These are phyloP conservation scores for Notarius lentiginosus DNA, from an alignment of 2,113 vertebrate genomes.

Conservation along the genomic window DNA sequence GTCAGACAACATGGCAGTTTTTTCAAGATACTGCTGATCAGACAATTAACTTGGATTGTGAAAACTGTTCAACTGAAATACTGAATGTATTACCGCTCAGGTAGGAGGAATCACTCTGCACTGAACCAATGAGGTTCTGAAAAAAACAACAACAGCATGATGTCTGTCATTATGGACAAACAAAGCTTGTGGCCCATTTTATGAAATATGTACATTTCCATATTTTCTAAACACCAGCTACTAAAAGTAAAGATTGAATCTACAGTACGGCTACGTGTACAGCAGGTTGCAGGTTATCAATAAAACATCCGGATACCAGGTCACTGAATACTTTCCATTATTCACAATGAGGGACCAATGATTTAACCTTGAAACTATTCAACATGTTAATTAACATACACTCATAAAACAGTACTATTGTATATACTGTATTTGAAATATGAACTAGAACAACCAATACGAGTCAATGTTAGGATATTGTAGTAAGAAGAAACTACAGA, in stretches of 20 bases:
- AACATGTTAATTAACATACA: not conserved
- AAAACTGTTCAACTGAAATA: not conserved
- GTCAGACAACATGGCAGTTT: conserved; percentile 27
- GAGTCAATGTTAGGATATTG: not conserved
- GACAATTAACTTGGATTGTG: conserved; percentile 21
- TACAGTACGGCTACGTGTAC: not conserved
- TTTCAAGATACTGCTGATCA: conserved; percentile 19
- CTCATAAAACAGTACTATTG: not conserved
- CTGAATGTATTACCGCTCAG: not conserved
- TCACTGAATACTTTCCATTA: not conserved
- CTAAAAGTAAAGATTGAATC: not conserved
- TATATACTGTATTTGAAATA: not conserved
- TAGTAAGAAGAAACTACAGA: not conserved
- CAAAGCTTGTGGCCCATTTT: not conserved
- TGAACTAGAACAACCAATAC: not conserved
- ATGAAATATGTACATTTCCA: not conserved
- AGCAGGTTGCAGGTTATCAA: not conserved
- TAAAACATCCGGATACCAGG: not conserved
- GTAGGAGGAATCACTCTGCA: not conserved
- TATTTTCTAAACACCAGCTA: not conserved
- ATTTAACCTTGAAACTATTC: not conserved
- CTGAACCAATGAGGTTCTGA: not conserved
- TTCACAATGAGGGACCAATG: not conserved
- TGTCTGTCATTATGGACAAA: not conserved
- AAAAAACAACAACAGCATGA: not conserved